Conservation (phyloP, 92 coral and sea anemone species). For the Phenganax marumi region DNA sequence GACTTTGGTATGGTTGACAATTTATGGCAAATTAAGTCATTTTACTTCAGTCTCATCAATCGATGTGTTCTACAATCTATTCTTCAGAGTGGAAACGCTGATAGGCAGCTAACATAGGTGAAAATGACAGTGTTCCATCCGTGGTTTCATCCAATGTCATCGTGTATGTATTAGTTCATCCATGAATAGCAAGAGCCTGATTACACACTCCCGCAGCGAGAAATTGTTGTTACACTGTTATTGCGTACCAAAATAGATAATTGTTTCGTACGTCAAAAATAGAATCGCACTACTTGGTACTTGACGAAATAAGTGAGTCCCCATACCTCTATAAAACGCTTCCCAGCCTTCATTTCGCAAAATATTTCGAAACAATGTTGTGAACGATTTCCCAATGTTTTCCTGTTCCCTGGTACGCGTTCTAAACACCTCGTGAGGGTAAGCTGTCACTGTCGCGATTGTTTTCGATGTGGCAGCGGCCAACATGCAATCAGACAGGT, state of each 20-base stretch:
- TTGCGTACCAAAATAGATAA: constrained; percentile 57
- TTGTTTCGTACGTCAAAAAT: constrained; percentile 86
- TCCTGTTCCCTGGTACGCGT: constrained; percentile 91
- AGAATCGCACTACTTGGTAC: constrained; percentile 90
- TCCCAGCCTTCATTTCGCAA: constrained; percentile 78
- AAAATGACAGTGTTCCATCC: too few species aligned
- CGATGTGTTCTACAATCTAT: too few species aligned
- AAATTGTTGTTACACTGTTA: neutral
- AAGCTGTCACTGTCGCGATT: constrained; percentile 82
- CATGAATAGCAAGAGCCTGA: too few species aligned
- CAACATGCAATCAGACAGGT: constrained; percentile 71
- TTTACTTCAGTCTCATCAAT: too few species aligned
- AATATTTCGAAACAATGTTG: constrained; percentile 73
- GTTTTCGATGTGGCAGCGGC: constrained; percentile 86
- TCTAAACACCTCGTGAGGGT: constrained; percentile 94
- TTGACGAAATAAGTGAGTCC: constrained; percentile 87
- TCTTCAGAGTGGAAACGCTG: too few species aligned
- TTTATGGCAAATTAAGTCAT: too few species aligned
- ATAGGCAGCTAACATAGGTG: too few species aligned
- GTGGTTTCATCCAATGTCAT: too few species aligned
- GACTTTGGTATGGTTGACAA: too few species aligned
- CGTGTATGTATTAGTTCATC: too few species aligned
- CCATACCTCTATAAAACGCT: constrained; percentile 81
- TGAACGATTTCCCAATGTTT: constrained; percentile 70
- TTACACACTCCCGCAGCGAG: too few species aligned